Evolutionary conservation across 1,140 invertebrate genomes (phyloP), one percentile per base, ranked within the genome.

Genomic region (Euglossa dilemma): DNA sequence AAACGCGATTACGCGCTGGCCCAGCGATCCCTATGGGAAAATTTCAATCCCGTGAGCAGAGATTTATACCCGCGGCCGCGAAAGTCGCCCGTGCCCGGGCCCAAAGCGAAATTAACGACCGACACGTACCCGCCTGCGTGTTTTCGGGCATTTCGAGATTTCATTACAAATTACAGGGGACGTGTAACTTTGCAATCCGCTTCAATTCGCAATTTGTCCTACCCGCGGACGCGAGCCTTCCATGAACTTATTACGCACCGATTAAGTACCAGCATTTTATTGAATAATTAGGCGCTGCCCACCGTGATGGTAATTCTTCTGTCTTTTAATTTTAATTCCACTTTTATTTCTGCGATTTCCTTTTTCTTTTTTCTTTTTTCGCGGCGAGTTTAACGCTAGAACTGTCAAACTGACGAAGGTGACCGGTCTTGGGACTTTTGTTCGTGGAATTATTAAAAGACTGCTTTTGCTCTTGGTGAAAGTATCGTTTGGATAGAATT

Each of bases 81-180:
- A 77, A 63, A 74, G 70, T 25, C 23, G 16, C 8, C 25, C 9
- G 25, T 9, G 9, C 20, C 67, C 7, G 6, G 1, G 47, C n/a
- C 71, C 20, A 72, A 85, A 81, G 77, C 66, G 85, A 75, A 84
- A 87, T 87, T 87, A 87, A 87, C 67, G 86, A 87, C 80, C 56
- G 36, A 56, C 67, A 82, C 73, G 76, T 70, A 83, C 59, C 12
- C 2, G 28, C 18, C 4, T 45, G 16, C 61, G 36, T 81, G 67
- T 75, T 75, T 66, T 75, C 71, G 61, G 18, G 8, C 52, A 75
- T 75, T 66, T 54, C 59, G 57, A 66, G 79, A 66, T 74, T 81
- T 74, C 71, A 59, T 73, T 80, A 80, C 79, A 80, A 80, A 80
- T 80, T 74, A 52, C 79, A 64, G 70, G 36, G 69, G 28, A 72